Base-by-base conservation (phyloP, 2,113 vertebrate genomes). In the Beaufortia kweichowensis region DNA sequence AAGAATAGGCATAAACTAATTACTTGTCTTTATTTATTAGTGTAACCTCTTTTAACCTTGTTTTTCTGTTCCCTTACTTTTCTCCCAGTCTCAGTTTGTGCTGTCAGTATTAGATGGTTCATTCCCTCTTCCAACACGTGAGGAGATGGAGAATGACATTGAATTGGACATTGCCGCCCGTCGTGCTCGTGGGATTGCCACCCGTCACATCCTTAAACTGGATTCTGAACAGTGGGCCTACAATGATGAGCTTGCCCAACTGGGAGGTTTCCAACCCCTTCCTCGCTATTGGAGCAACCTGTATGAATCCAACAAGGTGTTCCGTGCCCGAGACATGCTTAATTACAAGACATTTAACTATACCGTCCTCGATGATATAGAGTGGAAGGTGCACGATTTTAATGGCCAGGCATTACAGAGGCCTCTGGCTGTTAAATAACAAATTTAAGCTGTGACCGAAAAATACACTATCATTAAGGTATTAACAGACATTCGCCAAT, bases 141-240 rank as follows among this genome's bases (percentile, higher is more conserved):
- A 79, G 1, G 79, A 89, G 28, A 90, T 90, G 90, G 86, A 88
- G 69, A 79, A 71, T 1, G 84, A 87, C 0, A 81, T 84, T 4
- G 79, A 85, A 41, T 43, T 29, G 7, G 86, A 88, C 29, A 70
- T 86, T 9, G 69, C 46, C 1, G 75, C 72, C 2, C 74, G 84
- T n/a, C 76, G 77, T 10, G 35, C 48, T 12, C 62, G 64, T 2
- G 87, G 89, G 2, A 57, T 86, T 0, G 33, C 87, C 26, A 83
- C 81, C 11, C 82, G 81, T 4, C 87, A 91, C 64, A 83, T 90
- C 29, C 83, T 89, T 46, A 84, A 73, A 55, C 84, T 91, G 35
- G 86, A 81, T 48, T 73, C 50, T 7, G 82, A 80, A 10, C 90
- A 91, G 76, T 91, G 89, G 89, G 78, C 77, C 2, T 91, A 91